Evolutionary conservation across 2,888 invertebrate species (phyloP).

Genomic region (Pelosia muscerda): DNA sequence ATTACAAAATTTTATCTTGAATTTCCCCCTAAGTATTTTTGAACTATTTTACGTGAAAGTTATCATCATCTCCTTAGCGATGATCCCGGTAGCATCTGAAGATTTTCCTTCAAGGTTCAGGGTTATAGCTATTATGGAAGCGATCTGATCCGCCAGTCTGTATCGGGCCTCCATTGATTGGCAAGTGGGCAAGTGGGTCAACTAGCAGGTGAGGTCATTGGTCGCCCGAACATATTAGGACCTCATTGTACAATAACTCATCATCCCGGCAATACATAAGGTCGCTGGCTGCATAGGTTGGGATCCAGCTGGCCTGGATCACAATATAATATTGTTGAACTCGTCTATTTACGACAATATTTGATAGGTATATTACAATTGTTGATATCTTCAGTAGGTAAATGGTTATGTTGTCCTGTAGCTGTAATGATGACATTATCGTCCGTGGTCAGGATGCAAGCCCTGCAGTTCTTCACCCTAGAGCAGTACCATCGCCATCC

Average conservation of each 20-base stretch:
- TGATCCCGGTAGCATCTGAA: background rate
- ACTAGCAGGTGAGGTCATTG: background rate
- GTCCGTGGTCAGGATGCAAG: conserved; percentile 63
- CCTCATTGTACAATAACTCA: background rate
- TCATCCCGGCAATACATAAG: background rate
- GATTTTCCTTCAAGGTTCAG: background rate
- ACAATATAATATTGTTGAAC: background rate
- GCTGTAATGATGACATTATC: conserved; percentile 57
- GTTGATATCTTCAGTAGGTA: conserved; percentile 29
- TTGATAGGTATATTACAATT: conserved; percentile 19
- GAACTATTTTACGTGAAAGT: too few species aligned
- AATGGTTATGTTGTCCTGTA: conserved; percentile 63
- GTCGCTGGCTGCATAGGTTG: too few species aligned
- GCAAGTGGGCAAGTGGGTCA: too few species aligned
- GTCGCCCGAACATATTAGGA: background rate
- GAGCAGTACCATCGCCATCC: conserved; percentile 79
- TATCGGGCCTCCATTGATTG: too few species aligned
- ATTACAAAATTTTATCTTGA: too few species aligned
- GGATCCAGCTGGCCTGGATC: background rate
- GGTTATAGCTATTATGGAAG: background rate
- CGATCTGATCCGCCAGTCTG: too few species aligned
- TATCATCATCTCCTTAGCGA: too few species aligned
- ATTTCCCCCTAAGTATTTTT: too few species aligned
- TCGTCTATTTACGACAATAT: background rate
- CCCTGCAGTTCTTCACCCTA: conserved; percentile 70